A percentile compares a stretch with the other conserved stretches of the same genome.
These are phyloP conservation scores for Morus bassanus DNA, from an alignment of 2,797 vertebrate genomes.

Conservation along the genomic window DNA sequence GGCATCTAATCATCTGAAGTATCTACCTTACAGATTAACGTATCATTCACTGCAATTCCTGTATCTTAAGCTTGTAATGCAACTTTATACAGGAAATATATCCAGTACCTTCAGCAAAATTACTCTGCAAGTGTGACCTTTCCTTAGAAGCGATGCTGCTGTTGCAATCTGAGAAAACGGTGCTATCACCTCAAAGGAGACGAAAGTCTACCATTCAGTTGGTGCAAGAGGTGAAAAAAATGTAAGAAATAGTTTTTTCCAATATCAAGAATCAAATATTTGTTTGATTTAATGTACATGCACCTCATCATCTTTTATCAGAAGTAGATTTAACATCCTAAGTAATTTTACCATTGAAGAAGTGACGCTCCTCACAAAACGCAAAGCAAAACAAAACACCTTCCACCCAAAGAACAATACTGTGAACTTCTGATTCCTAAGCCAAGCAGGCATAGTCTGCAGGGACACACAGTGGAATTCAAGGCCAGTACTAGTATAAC, in stretches of 20 bases:
- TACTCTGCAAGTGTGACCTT: accelerated
- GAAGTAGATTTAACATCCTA: not conserved
- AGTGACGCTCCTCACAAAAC: accelerated
- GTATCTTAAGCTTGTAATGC: not conserved
- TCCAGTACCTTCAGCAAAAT: not conserved
- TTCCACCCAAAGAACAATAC: not conserved
- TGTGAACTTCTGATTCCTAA: not conserved
- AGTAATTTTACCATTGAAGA: not conserved
- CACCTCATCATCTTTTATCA: not conserved
- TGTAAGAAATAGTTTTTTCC: not conserved
- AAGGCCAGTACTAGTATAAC: accelerated
- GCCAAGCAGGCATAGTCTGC: too few relatives aligned
- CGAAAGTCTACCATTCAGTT: not conserved
- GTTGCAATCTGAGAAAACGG: not conserved
- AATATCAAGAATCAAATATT: not conserved
- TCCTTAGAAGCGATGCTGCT: not conserved
- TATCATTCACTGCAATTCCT: not conserved
- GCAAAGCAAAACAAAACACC: not conserved
- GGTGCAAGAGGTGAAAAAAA: not conserved
- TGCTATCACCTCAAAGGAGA: not conserved
- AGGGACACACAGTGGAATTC: accelerated
- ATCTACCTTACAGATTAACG: not conserved
- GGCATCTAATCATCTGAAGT: not conserved
- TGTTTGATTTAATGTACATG: not conserved
- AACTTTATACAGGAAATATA: not conserved